Conservation (phyloP, 2,888 invertebrate species). For the Tipula lateralis region DNA sequence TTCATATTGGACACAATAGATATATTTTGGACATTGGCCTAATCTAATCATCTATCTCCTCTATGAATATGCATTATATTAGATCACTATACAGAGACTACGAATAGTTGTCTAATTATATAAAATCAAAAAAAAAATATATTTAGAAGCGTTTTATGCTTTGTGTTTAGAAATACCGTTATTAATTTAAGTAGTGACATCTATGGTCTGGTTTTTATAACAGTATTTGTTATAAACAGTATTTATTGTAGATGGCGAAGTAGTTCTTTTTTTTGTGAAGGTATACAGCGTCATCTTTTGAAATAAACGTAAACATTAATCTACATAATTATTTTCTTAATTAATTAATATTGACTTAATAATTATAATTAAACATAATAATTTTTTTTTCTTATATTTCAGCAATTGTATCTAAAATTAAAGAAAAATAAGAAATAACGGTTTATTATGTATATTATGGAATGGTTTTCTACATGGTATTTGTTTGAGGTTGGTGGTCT, state of each 20-base stretch:
- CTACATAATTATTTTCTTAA: neutral
- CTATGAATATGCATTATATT: neutral
- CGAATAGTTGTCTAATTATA: neutral
- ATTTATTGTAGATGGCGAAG: neutral
- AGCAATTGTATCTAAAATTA: conserved; percentile 20
- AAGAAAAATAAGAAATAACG: neutral
- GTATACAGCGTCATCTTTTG: neutral
- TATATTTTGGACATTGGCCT: neutral
- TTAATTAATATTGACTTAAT: neutral
- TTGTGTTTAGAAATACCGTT: neutral
- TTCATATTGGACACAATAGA: neutral
- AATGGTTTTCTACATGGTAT: conserved; percentile 16
- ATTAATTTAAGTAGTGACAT: neutral
- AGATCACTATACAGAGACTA: neutral
- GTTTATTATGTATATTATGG: neutral
- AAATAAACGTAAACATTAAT: neutral
- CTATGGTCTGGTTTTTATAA: neutral
- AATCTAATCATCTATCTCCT: neutral
- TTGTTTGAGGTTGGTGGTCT: neutral
- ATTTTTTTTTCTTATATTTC: conserved; percentile 20
- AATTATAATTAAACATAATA: neutral
- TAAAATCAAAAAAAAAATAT: neutral
- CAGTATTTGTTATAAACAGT: neutral
- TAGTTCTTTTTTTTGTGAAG: neutral
- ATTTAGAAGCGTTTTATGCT: neutral